Conservation (phyloP, 1,140 invertebrate genomes). For the Ericerus pela region DNA sequence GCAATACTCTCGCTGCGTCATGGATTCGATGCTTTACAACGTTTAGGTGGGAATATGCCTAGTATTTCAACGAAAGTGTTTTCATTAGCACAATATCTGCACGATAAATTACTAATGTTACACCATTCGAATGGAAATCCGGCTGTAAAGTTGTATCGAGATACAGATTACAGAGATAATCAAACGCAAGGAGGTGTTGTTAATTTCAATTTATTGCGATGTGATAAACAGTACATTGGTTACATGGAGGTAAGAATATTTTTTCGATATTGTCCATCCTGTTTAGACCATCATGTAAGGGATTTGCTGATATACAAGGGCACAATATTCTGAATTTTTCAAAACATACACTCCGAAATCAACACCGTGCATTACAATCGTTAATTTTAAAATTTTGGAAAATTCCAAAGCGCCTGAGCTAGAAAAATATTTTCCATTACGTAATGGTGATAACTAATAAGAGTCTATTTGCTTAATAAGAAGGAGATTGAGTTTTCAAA, state of each 20-base stretch:
- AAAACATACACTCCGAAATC: too few relatives aligned
- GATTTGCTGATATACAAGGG: too few relatives aligned
- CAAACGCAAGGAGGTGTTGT: slow-evolving; percentile 66
- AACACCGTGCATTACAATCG: too few relatives aligned
- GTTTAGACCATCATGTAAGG: too few relatives aligned
- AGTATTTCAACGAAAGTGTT: slow-evolving; percentile 59
- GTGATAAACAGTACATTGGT: slow-evolving; percentile 64
- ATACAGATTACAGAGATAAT: slow-evolving; percentile 45
- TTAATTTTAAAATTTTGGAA: too few relatives aligned
- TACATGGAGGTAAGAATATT: slow-evolving; percentile 79
- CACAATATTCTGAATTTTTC: too few relatives aligned
- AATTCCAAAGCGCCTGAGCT: too few relatives aligned
- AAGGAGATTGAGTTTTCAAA: too few relatives aligned
- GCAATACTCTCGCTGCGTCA: slow-evolving; percentile 65
- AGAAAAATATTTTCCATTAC: too few relatives aligned
- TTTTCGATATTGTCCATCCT: too few relatives aligned
- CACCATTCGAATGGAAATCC: slow-evolving; percentile 57
- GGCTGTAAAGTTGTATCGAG: slow-evolving; percentile 56
- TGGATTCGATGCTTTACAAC: slow-evolving; percentile 56
- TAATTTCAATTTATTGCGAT: slow-evolving; percentile 71
- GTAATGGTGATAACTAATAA: too few relatives aligned
- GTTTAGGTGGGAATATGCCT: slow-evolving; percentile 46
- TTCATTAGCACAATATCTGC: slow-evolving; percentile 55
- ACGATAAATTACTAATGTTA: slow-evolving; percentile 43
- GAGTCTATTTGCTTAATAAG: too few relatives aligned